These are phyloP conservation scores for Prenolepis imparis DNA, from an alignment of 2,888 invertebrate species.

Conservation along the genomic window DNA sequence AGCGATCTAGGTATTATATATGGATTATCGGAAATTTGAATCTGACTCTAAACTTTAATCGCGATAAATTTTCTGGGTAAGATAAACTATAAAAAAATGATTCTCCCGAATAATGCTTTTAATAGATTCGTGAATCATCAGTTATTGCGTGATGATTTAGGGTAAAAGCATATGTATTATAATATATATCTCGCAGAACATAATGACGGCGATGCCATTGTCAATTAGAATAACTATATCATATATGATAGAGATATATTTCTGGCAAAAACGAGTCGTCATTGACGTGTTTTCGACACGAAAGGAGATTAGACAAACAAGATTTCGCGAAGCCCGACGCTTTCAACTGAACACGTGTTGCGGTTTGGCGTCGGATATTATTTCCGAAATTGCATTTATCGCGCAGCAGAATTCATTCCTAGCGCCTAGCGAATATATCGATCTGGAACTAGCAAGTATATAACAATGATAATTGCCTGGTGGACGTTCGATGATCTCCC, in stretches of 20 bases:
- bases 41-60: background rate
- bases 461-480: constrained; percentile 8
- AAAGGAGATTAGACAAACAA: constrained; percentile 79
- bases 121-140: background rate
- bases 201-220: background rate
- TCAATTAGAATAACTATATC: constrained; percentile 27
- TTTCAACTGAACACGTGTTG: constrained; percentile 60
- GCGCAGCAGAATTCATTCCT: background rate
- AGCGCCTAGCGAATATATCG: background rate
- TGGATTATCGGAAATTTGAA: background rate
- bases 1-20: background rate
- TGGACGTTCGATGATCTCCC: constrained; percentile 21
- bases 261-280: constrained; percentile 17
- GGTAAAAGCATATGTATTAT: too few species aligned
- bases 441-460: background rate
- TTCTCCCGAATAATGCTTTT: background rate
- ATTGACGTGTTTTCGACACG: constrained; percentile 30
- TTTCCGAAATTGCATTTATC: background rate
- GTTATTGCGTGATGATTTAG: background rate
- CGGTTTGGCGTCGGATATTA: constrained; percentile 20
- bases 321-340: constrained; percentile 75
- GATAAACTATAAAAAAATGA: background rate
- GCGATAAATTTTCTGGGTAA: background rate
- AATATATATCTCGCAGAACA: background rate
- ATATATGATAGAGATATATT: constrained; percentile 16